Evolutionary conservation across 2,797 vertebrate genomes (phyloP).

Genomic region (Manis javanica): DNA sequence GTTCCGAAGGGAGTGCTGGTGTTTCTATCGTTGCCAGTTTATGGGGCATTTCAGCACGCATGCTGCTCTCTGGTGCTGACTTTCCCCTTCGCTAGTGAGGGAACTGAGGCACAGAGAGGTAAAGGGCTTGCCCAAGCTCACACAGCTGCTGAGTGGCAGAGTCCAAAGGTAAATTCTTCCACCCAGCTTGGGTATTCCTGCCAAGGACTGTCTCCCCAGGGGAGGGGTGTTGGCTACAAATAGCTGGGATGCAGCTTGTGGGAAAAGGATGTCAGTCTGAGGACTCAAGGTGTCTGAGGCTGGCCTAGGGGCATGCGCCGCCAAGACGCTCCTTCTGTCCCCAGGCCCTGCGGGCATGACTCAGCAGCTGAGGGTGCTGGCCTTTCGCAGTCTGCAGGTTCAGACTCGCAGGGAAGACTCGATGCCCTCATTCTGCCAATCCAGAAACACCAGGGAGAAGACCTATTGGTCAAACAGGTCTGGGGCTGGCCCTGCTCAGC

Average conservation of each 20-base stretch:
- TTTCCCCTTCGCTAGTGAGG: fast-evolving
- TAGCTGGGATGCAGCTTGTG: fast-evolving
- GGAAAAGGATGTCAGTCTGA: neutral
- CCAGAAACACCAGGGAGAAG: fast-evolving
- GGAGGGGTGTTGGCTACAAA: fast-evolving
- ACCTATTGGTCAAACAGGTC: fast-evolving
- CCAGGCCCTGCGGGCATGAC: fast-evolving
- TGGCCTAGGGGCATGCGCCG: neutral
- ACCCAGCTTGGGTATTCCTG: no score
- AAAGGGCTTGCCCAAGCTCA: neutral
- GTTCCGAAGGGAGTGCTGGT: neutral
- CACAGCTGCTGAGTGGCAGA: neutral
- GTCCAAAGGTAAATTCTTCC: neutral
- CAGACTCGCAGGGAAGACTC: neutral
- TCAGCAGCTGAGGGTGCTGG: neutral
- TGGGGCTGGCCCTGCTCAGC: neutral
- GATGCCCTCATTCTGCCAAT: neutral
- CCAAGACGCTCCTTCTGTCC: neutral
- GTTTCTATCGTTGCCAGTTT: fast-evolving
- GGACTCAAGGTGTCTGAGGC: neutral
- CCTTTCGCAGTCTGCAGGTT: fast-evolving
- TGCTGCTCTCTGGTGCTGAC: fast-evolving
- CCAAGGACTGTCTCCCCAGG: fast-evolving
- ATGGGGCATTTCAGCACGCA: fast-evolving
- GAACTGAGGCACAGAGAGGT: neutral